Evolutionary conservation across 2,797 vertebrate species (phyloP), one percentile per base, ranked within the genome.

Genomic region (Falco rusticolus): DNA sequence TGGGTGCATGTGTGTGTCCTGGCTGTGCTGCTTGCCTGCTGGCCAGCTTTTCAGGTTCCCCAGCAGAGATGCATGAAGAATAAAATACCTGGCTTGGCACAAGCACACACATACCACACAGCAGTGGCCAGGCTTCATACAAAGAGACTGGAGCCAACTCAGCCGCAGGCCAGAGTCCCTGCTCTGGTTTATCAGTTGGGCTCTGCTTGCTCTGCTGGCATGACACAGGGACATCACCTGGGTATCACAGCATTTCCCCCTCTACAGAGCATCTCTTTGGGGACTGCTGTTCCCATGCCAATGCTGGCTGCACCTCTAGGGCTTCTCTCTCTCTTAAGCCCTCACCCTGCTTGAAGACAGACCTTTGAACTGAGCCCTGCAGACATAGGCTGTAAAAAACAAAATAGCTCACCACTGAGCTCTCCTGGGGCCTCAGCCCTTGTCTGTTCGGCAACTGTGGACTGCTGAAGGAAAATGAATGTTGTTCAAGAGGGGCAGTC

Each of bases 1-100:
- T 75, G 28, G 26, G 43, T 12, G 9, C 28, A 18, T 10, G 4
- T 2, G 4, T 29, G 53, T 53, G 9, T 74, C 31, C 63, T 3
- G 6, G n/a, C 15, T 2, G 2, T 39, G 54, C 50, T 87, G 66
- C 78, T 87, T 0, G 0, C 43, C 39, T 70, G 18, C n/a, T 89
- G 64, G 45, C 39, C 45, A 64, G 63, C 22, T 91, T 91, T 88
- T 64, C 22, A 0, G 45, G 43, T 41, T 93, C 33, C 31, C 24
- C 34, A 68, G 4, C n/a, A 72, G 50, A 83, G 8, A 8, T 68
- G 37, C 11, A 3, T 26, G n/a, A 57, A 80, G 28, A 81, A 39
- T 43, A 51, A 81, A 81, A 63, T 34, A 37, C 22, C 21, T 61
- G 66, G 10, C 29, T 72, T 69, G 59, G 25, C 51, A 65, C 33